Base-by-base conservation (phyloP, 2,113 vertebrate species). In the Perca schrenkii region DNA sequence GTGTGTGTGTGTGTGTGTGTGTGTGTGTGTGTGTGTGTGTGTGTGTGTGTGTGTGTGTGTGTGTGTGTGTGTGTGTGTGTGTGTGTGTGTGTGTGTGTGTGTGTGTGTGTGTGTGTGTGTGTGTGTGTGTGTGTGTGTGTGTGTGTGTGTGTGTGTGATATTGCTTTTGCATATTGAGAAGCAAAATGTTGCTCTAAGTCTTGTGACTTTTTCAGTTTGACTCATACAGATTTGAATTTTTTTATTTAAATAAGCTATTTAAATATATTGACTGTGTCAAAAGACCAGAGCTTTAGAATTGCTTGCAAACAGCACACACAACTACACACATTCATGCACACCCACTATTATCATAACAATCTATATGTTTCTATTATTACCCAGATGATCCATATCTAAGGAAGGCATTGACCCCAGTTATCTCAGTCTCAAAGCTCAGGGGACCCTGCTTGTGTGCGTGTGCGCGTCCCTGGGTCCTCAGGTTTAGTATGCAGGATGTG, bases 401-500 rank as follows among this genome's bases (percentile, higher is more conserved):
- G 17, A 65, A 54, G 50, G 63, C 62, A 63, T 25, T 61, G 47
- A 80, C 66, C 70, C 21, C 6, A 65, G 40, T 79, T 83, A 80
- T 79, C 65, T 82, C 21, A 2, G 15, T n/a, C 36, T 36, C 50
- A 40, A 19, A 54, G 31, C 65, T 47, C 31, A 22, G 52, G 52
- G 53, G 67, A 57, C 66, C 19, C 11, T 73, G 25, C 31, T 69
- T 71, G 14, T 21, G 43, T 43, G 46, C 34, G 28, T 65, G 6
- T 53, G 53, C 68, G 22, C 83, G 25, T n/a, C 62, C 31, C 83
- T 2, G 80, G 60, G 82, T 60, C 50, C 6, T 66, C 15, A 36
- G 49, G 58, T 82, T 90, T 87, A 85, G 85, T 61, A 90, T 91
- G 58, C 86, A 85, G 85, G 80, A 84, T 78, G 77, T 66, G 56